Conservation (phyloP, 2,888 invertebrate genomes). For the Suillia variegata region DNA sequence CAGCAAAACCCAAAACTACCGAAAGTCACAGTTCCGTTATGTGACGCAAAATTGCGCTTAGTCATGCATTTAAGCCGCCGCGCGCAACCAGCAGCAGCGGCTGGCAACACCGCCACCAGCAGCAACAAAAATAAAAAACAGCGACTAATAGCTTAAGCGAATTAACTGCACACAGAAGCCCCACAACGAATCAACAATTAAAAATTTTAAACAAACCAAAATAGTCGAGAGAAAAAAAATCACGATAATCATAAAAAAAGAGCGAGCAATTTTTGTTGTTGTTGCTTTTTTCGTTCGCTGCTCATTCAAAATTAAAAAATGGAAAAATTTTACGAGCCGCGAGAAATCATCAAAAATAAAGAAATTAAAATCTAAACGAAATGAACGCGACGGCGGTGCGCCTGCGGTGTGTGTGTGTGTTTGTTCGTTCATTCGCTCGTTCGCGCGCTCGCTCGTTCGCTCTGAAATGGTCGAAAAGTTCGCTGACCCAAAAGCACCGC, state of each 20-base stretch:
- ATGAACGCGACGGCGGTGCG: too few species aligned
- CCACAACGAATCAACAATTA: background rate
- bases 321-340: background rate
- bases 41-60: slow-evolving; percentile 52
- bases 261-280: background rate
- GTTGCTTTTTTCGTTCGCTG: too few species aligned
- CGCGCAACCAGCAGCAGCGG: slow-evolving; percentile 5
- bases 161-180: slow-evolving; percentile 3
- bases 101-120: slow-evolving; percentile 9
- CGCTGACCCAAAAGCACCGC: slow-evolving; percentile 40
- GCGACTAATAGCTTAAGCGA: background rate
- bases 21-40: slow-evolving; percentile 37
- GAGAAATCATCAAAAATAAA: slow-evolving; percentile 1
- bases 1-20: slow-evolving; percentile 3
- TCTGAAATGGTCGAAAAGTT: slow-evolving; percentile 37
- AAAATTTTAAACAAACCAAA: background rate
- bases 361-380: background rate
- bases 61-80: slow-evolving; percentile 41
- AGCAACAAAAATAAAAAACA: slow-evolving; percentile 2
- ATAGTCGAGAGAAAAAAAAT: background rate
- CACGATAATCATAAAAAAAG: background rate
- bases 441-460: too few species aligned
- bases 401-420: too few species aligned
- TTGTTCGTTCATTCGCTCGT: too few species aligned
- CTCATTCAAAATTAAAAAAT: too few species aligned